A percentile compares a stretch with the other conserved stretches of the same genome.
phyloP scores from a whole-genome alignment of 92 coral and sea anemone genomes.

The Nematostella vectensis region DNA sequence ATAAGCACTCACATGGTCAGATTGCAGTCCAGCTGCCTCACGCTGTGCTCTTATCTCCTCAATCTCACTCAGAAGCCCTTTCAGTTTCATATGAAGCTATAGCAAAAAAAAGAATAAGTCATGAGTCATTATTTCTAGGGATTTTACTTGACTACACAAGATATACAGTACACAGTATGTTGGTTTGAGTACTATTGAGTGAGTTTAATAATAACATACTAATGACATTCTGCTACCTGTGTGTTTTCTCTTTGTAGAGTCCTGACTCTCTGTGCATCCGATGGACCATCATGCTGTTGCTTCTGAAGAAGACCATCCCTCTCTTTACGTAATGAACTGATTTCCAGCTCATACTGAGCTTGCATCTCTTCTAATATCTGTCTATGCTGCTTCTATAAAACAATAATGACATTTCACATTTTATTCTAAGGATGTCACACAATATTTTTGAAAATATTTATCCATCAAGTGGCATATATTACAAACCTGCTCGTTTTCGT shows the following conservation, averaged over 20 bases:
- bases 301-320: slow-evolving; percentile 63
- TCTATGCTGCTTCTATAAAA: slow-evolving; percentile 51
- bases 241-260: slow-evolving; percentile 88
- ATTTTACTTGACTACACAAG: no score
- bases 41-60: slow-evolving; percentile 91
- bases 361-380: slow-evolving; percentile 83
- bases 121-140: no score
- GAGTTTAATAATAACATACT: no score
- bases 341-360: slow-evolving; percentile 77
- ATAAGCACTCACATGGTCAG: slow-evolving; percentile 98
- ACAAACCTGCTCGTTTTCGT: slow-evolving; percentile 89
- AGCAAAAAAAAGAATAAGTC: not conserved
- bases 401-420: not conserved
- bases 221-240: no score
- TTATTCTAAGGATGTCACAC: not conserved
- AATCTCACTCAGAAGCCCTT: slow-evolving; percentile 72
- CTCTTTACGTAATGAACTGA: slow-evolving; percentile 62
- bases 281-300: slow-evolving; percentile 73
- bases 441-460: no score
- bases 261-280: slow-evolving; percentile 78
- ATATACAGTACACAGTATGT: no score
- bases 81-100: slow-evolving; percentile 82
- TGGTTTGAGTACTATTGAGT: no score
- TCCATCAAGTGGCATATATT: no score
- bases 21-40: slow-evolving; percentile 88